Evolutionary conservation across 1,140 invertebrate genomes (phyloP), one percentile per base, ranked within the genome.

Genomic region (Drosophila tropicalis): DNA sequence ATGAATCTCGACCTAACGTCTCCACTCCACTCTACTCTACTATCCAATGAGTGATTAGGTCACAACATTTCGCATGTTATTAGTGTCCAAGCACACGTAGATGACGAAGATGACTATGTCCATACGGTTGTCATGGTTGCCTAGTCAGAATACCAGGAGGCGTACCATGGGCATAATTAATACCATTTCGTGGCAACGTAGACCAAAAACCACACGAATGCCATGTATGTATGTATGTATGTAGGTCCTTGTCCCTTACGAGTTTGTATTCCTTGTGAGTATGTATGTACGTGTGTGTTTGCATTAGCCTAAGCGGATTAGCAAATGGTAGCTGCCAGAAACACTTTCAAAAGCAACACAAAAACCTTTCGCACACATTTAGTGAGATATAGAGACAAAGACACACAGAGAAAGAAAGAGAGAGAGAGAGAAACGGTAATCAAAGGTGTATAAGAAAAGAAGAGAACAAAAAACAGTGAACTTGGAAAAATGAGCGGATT

Each of bases 401-500:
- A 25, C 5, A 10, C 17, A 39, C 2, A 13, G 0, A 13, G 15
- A 60, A 55, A 25, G 9, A 41, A 10, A 47, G 19, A 54, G 34
- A 39, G 10, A 51, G 2, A 55, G 39, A 19, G 44, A 12, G 17
- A 51, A n/a, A 15, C 22, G 22, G 17, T 22, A 51, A 51, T 10
- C 44, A n/a, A 47, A 47, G n/a, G 5, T 47, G 1, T 34, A 75
- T 58, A 76, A n/a, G 57, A 60, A 44, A 41, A 19, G 40, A 22
- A n/a, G 19, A 40, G 61, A 29, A 34, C 47, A 15, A 7, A 12
- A 54, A 64, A 65, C 17, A 63, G 25, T 36, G 60, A 67, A 25
- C 19, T 17, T 55, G 10, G 10, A 41, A 67, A 44, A 51, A 95
- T 95, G 94, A 95, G 94, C 85, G 94, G 94, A 58, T 91, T 95